These are phyloP conservation scores for Onychostruthus taczanowskii DNA, from an alignment of 2,113 vertebrate genomes.

Conservation along the genomic window DNA sequence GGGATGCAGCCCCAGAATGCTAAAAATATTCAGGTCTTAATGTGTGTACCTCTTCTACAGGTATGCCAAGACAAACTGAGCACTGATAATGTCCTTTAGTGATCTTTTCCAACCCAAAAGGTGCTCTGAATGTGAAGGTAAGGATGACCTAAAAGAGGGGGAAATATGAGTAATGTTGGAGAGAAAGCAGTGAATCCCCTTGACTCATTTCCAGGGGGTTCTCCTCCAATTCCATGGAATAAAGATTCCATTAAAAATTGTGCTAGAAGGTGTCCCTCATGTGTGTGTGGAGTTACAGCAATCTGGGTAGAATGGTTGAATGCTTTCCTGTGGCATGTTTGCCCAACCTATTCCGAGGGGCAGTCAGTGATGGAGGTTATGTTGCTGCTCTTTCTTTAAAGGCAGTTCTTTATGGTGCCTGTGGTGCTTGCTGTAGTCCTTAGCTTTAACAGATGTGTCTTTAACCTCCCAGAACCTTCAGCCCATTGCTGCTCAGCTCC, in stretches of 20 bases:
- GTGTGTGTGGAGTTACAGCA: background rate
- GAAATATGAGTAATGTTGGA: background rate
- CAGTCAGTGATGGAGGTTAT: background rate
- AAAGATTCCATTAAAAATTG: background rate
- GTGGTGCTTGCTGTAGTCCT: background rate
- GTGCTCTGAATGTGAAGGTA: background rate
- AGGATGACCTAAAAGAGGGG: background rate
- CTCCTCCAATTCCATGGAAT: background rate
- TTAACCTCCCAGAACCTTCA: background rate
- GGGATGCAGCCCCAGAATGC: slow-evolving; percentile 29
- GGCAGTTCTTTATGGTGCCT: background rate
- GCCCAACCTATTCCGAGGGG: background rate
- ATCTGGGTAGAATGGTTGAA: background rate
- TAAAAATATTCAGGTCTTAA: background rate
- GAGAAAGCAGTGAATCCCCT: background rate
- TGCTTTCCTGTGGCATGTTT: background rate
- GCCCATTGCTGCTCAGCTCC: background rate
- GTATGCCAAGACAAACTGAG: background rate
- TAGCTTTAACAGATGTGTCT: background rate
- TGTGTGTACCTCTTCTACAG: fast-evolving
- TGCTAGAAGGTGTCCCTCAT: background rate
- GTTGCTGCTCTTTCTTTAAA: background rate
- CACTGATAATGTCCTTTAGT: background rate
- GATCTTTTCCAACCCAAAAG: background rate
- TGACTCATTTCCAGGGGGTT: background rate